Base-by-base conservation (phyloP, 2,888 invertebrate species). In the Priocnemis perturbator region DNA sequence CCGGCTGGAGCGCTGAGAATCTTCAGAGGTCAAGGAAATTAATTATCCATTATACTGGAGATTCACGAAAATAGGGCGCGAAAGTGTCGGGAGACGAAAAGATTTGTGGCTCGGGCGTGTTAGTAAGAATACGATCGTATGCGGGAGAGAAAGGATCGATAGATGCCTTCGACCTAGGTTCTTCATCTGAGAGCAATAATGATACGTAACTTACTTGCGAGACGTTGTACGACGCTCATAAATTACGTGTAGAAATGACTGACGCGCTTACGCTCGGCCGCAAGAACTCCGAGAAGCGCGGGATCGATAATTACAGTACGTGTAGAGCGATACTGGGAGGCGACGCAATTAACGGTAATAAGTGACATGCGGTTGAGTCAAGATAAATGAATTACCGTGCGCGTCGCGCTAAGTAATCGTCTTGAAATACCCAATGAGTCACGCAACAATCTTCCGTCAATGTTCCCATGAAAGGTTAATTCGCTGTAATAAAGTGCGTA, bases 371-470 rank as follows among this genome's bases (percentile, higher is more conserved):
- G 37, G 1, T 7, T 37, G 37, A 37, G 37, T 30, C 9, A 55
- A 55, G 64, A 58, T 21, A 62, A 44, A 64, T 69, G 61, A 69
- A 71, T 74, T 68, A 64, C 60, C 50, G 26, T 23, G 5, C 37
- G 21, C 20, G 50, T 68, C 57, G 26, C 53, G 19, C 7, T 60
- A 65, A 66, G 60, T 69, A 72, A 76, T 69, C 62, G 68, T 56
- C 64, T 76, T 57, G 75, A 73, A 75, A 79, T 79, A 81, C 66
- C 65, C 64, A 64, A 52, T 75, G 68, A 76, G 68, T 76, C 73
- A 71, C 71, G 55, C 44, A 48, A 73, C 63, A 68, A 68, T 70
- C 73, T 70, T 74, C 67, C 67, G 68, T 53, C 56, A 37, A 37
- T 37, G 37, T 55, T 48, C 30, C 57, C 37, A 66, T 69, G 68